Conservation (phyloP, 2,888 invertebrate species). For the Nesidiocoris tenuis region DNA sequence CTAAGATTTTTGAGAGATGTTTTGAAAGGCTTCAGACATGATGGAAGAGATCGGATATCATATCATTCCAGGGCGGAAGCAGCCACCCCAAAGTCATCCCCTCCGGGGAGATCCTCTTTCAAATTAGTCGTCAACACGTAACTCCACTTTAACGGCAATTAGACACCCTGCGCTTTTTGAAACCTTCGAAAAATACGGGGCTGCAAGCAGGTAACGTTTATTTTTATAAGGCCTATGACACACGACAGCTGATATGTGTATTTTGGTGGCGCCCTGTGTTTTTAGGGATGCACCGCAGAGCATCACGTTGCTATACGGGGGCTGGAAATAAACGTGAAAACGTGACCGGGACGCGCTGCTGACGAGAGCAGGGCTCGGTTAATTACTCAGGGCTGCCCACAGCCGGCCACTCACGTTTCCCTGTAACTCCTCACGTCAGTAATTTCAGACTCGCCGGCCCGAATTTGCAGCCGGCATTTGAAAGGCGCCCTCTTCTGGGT, state of each 20-base stretch:
- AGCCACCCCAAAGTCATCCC: too few relatives aligned
- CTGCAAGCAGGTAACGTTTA: background rate
- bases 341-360: background rate
- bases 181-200: background rate
- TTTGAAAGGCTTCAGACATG: too few relatives aligned
- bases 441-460: background rate
- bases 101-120: background rate
- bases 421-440: background rate
- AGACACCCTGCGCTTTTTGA: background rate
- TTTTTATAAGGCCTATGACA: background rate
- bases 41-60: too few relatives aligned
- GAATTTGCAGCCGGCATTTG: too few relatives aligned
- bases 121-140: background rate
- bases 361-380: background rate
- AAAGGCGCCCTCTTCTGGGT: too few relatives aligned
- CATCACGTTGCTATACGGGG: background rate
- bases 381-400: background rate
- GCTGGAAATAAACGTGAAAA: background rate
- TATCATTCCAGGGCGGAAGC: too few relatives aligned
- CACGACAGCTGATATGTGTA: background rate
- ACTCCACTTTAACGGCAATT: background rate
- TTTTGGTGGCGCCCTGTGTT: background rate
- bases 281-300: background rate
- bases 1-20: too few relatives aligned
- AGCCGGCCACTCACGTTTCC: background rate